Evolutionary conservation across 2,888 invertebrate species (phyloP).

Genomic region (Rhopalosiphum nymphaeae): DNA sequence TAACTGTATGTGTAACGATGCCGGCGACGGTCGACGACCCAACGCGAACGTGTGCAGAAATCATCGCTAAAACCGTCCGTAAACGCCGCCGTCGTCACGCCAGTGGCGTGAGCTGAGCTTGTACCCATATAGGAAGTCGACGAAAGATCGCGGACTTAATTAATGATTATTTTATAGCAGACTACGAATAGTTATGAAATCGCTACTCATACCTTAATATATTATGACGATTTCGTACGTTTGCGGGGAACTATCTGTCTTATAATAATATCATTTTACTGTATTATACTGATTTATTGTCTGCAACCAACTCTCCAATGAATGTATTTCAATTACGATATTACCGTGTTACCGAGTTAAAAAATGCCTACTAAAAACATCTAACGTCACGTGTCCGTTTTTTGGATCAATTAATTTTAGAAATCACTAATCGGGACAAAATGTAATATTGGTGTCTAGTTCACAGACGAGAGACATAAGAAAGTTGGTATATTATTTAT

Average conservation of each 20-base stretch:
- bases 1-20: not conserved
- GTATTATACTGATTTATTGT: not conserved
- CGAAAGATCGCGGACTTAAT: not conserved
- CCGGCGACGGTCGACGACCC: conserved; percentile 8
- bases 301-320: not conserved
- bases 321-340: not conserved
- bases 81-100: not conserved
- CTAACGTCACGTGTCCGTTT: not conserved
- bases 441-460: not conserved
- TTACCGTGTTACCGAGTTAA: not conserved
- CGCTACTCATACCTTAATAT: not conserved
- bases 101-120: not conserved
- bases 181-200: not conserved
- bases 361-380: not conserved
- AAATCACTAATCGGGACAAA: not conserved
- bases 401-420: not conserved
- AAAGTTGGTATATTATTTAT: not conserved
- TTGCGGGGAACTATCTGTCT: not conserved
- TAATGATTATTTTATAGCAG: not conserved
- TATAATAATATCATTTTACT: not conserved
- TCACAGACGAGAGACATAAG: not conserved
- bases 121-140: no score
- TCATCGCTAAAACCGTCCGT: not conserved
- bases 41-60: not conserved
- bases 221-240: not conserved